Percentiles rank a stretch among this genome's conserved stretches.
These are phyloP conservation scores for Shinisaurus crocodilurus DNA, from an alignment of 2,113 vertebrate genomes.

Conservation along the genomic window DNA sequence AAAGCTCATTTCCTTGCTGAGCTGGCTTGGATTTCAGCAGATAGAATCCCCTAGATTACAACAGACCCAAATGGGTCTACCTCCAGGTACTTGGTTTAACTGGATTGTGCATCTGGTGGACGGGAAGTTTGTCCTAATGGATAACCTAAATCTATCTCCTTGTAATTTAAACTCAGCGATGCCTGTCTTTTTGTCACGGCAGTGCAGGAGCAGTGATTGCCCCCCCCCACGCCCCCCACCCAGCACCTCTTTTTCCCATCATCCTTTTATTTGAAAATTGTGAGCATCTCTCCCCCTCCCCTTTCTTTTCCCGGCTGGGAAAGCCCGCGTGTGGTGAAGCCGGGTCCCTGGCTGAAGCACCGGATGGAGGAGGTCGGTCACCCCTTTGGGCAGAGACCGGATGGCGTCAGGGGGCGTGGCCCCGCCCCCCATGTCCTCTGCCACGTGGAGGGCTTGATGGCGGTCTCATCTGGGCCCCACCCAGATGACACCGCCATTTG, in stretches of 20 bases:
- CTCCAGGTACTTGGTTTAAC: background rate
- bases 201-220: background rate
- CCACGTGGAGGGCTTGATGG: too few relatives aligned
- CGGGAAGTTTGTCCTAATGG: background rate
- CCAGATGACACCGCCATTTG: too few relatives aligned
- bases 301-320: background rate
- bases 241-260: background rate
- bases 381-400: too few relatives aligned
- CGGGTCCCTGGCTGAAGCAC: too few relatives aligned
- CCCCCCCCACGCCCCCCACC: too few relatives aligned
- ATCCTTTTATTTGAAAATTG: background rate
- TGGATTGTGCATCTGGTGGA: background rate
- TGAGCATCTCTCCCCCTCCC: background rate
- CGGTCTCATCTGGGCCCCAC: too few relatives aligned
- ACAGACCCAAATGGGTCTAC: background rate
- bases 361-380: too few relatives aligned
- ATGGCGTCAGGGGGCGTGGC: too few relatives aligned
- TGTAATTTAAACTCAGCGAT: background rate
- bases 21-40: background rate
- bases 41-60: constrained; percentile 6
- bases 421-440: too few relatives aligned
- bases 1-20: background rate
- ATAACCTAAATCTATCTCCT: background rate
- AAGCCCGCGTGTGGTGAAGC: too few relatives aligned
- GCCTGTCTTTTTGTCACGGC: background rate